Conservation (phyloP, 2,797 vertebrate genomes). For the Triplophysa yarkandensis region DNA sequence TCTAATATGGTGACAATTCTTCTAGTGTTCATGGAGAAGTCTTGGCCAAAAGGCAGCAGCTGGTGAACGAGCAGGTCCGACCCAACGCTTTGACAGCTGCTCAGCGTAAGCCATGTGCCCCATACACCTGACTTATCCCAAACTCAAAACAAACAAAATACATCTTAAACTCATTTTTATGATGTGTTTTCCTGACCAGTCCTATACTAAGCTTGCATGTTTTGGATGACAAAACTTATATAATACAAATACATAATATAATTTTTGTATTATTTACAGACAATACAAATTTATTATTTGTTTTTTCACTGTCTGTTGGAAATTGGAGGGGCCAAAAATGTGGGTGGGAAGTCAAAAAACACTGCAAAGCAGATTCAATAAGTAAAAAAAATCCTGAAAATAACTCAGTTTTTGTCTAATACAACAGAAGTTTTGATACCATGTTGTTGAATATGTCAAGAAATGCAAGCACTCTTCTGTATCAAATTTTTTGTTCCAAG, state of each 20-base stretch:
- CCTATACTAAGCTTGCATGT: too few species aligned
- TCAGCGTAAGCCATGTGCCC: conserved; percentile 54
- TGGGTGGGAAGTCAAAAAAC: too few species aligned
- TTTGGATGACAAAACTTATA: too few species aligned
- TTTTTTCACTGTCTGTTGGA: too few species aligned
- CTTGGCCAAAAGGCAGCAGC: conserved; percentile 72
- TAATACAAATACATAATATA: too few species aligned
- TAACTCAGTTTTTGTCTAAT: neutral
- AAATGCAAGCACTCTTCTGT: neutral
- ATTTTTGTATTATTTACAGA: too few species aligned
- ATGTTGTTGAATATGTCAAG: neutral
- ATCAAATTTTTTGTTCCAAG: neutral
- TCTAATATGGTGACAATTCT: conserved; percentile 64
- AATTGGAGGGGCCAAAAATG: conserved; percentile 2
- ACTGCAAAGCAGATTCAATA: neutral
- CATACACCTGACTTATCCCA: conserved; percentile 43
- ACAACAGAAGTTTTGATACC: neutral
- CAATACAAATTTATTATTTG: too few species aligned
- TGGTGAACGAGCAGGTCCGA: conserved; percentile 72
- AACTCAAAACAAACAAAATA: conserved; percentile 52
- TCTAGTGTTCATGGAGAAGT: conserved; percentile 63
- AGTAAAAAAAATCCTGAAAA: neutral
- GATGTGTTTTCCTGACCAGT: neutral
- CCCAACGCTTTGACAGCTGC: conserved; percentile 78
- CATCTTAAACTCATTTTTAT: neutral